These are phyloP conservation scores for Amblyornis subalaris DNA, from an alignment of 2,113 vertebrate species.

Conservation along the genomic window DNA sequence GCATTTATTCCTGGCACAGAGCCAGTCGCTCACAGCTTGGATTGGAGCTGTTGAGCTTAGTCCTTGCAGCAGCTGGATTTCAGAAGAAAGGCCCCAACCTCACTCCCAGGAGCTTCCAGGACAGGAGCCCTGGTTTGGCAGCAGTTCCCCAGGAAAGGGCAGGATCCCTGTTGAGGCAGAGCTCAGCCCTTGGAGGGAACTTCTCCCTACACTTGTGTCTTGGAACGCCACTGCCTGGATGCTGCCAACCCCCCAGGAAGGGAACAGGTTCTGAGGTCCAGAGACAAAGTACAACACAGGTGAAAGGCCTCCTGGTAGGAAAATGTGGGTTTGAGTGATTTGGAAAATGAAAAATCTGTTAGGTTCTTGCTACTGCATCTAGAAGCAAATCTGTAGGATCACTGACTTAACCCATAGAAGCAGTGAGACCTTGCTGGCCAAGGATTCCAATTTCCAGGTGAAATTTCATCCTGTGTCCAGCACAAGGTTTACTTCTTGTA, in stretches of 20 bases:
- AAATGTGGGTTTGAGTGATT: not conserved
- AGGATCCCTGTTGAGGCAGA: not conserved
- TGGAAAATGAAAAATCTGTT: not conserved
- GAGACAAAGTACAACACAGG: not conserved
- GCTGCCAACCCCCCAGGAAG: not conserved
- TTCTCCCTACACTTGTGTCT: not conserved
- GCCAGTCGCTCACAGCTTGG: not conserved
- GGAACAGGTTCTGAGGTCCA: not conserved
- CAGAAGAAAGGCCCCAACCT: not conserved
- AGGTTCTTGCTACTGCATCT: not conserved
- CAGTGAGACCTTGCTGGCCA: not conserved
- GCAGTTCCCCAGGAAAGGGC: not conserved
- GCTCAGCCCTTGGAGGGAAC: not conserved
- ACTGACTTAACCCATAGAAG: not conserved
- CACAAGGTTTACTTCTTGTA: not conserved
- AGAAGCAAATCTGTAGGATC: not conserved
- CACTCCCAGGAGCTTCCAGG: not conserved
- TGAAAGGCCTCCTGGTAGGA: not conserved
- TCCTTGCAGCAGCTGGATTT: not conserved
- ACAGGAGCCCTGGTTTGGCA: not conserved
- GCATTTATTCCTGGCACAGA: not conserved
- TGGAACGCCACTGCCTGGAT: not conserved
- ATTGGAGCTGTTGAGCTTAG: not conserved
- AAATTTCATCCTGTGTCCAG: not conserved
- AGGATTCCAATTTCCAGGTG: not conserved